phyloP scores from a whole-genome alignment of 2,888 invertebrate genomes.

The Orthosia gracilis region DNA sequence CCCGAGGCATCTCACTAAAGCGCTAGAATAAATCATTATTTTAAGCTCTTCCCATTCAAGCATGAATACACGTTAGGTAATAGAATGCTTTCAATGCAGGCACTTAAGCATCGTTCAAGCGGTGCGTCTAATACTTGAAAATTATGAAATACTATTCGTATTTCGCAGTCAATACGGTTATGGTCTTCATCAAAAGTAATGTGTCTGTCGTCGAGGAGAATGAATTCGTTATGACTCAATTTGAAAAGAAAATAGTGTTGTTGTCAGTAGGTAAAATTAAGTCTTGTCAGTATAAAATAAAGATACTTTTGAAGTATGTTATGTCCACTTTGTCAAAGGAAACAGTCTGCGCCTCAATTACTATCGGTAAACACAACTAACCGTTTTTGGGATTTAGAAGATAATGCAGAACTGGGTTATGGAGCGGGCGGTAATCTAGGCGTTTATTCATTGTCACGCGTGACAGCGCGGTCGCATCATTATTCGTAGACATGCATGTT shows the following conservation, averaged over 20 bases:
- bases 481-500: slow-evolving; percentile 87
- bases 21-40: slow-evolving; percentile 70
- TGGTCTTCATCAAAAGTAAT: slow-evolving; percentile 43
- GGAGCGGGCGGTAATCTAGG: slow-evolving; percentile 67
- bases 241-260: slow-evolving; percentile 13
- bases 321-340: neutral
- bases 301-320: neutral
- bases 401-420: slow-evolving; percentile 60
- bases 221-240: slow-evolving; percentile 29
- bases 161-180: slow-evolving; percentile 26
- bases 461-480: slow-evolving; percentile 76
- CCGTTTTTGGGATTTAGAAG: slow-evolving; percentile 43
- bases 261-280: neutral
- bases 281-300: neutral
- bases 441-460: slow-evolving; percentile 86
- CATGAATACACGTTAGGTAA: slow-evolving; percentile 68
- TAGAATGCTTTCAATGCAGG: slow-evolving; percentile 65
- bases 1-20: slow-evolving; percentile 49
- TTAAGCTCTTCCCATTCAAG: slow-evolving; percentile 66
- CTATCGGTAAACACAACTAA: neutral
- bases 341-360: slow-evolving; percentile 14
- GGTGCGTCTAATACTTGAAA: slow-evolving; percentile 42
- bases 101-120: slow-evolving; percentile 65
- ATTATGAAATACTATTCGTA: slow-evolving; percentile 59
- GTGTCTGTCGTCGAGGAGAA: slow-evolving; percentile 24